Evolutionary conservation across 2,888 invertebrate species (phyloP), one percentile per base, ranked within the genome.

Genomic region (Alitta virens): DNA sequence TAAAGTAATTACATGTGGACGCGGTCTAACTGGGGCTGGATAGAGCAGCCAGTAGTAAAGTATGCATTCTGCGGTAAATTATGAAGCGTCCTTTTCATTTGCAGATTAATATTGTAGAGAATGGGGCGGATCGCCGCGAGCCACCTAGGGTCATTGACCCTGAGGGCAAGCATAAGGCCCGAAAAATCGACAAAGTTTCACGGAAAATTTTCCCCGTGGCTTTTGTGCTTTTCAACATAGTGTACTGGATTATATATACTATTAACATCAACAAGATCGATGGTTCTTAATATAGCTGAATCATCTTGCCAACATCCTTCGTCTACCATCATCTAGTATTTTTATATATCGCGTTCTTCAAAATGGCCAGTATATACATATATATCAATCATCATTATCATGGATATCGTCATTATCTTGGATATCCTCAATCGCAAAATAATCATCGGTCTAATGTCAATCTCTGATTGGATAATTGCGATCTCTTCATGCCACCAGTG

Each of bases 151-250:
- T 64, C 33, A 63, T 66, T n/a, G 66, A 66, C 25, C 66, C 66
- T 2, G 68, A 68, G 53, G 68, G 67, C 16, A 67, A 67, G 40
- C 57, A 50, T 49, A 60, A 60, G 56, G 69, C 69, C 2, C 53
- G 65, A 21, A 43, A 60, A 24, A 62, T 69, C 26, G 69, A 69
- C 64, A 67, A 66, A 64, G 59, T 69, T 18, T 67, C 69, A 26
- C 52, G 69, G 49, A 69, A 69, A 62, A 55, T 69, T n/a, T 69
- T 69, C 43, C 69, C 69, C 27, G 38, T 64, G 25, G 59, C 69
- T 16, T 69, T 69, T 57, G 50, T 61, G 23, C 49, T 68, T 50
- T 69, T 69, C 67, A 69, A 69, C 63, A 55, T 67, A 62, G 62
- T 69, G 21, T 69, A 69, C 51, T 69, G 69, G 69, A 53, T 65